Percentiles rank a stretch among this genome's conserved stretches.
These are phyloP conservation scores for Centruroides vittatus DNA, from an alignment of 1,140 invertebrate species.

Conservation along the genomic window DNA sequence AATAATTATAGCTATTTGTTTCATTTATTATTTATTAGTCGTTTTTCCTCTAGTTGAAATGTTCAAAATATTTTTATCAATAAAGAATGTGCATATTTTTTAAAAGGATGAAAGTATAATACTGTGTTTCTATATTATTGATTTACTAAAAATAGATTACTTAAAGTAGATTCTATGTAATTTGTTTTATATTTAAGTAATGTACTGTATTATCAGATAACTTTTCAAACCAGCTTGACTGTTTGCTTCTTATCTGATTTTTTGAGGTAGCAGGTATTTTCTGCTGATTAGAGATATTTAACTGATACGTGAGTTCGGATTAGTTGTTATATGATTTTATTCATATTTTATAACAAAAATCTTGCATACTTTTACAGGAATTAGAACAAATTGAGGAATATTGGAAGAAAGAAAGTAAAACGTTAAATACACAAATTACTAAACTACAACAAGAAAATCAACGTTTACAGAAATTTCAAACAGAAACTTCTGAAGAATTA, in stretches of 20 bases:
- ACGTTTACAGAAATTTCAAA: too few species aligned
- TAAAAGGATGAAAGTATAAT: too few species aligned
- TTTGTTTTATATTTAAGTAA: neutral
- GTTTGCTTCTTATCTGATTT: neutral
- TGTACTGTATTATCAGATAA: neutral
- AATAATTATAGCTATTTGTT: too few species aligned
- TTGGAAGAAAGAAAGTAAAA: neutral
- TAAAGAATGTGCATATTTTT: too few species aligned
- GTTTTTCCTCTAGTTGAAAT: too few species aligned
- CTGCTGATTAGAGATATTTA: neutral
- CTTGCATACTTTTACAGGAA: neutral
- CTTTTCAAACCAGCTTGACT: neutral
- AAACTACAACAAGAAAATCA: too few species aligned
- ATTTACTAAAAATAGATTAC: neutral
- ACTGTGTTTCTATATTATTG: neutral
- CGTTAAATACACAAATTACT: too few species aligned
- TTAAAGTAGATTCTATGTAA: neutral
- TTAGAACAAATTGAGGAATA: constrained; percentile 7
- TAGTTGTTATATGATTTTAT: too few species aligned
- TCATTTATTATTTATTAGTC: too few species aligned
- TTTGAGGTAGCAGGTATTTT: neutral
- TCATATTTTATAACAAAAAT: too few species aligned
- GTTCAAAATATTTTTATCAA: too few species aligned
- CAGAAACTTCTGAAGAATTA: too few species aligned
- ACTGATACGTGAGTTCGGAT: neutral